Evolutionary conservation across 2,888 invertebrate genomes (phyloP), one percentile per base, ranked within the genome.

Genomic region (Cheilosia vernalis): DNA sequence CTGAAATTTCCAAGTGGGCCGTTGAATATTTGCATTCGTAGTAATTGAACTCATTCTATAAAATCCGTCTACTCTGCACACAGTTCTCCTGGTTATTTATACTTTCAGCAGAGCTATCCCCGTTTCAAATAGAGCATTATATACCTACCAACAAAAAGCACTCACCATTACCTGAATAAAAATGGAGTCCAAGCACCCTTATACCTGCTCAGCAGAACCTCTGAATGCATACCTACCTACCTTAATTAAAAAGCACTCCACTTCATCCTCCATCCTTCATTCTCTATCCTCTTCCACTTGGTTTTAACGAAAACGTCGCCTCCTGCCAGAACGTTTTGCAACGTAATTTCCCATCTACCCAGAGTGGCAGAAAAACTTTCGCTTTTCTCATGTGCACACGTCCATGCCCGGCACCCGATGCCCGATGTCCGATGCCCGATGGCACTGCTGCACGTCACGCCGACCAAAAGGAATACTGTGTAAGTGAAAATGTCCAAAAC

Each of bases 301-400:
- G n/a, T 24, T 64, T 51, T 24, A 51, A 64, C 24, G 49, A 51
- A 64, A 64, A 51, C 64, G 37, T 64, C 64, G n/a, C 19, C 17
- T 21, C n/a, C n/a, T 44, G 27, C 21, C 30, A 47, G 30, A 4
- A 7, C 33, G 49, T 44, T 21, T 42, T 17, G 37, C 19, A 30
- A 30, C 33, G 13, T 27, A 44, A 42, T 15, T 47, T 9, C 6
- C 21, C 49, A 3, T 47, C 6, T 33, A 51, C 51, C 64, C 5
- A 5, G 21, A 51, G 51, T n/a, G 24, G 33, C 9, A 10, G 51
- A n/a, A 40, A 13, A 21, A 51, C 37, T 64, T 64, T 64, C 51
- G 51, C 37, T 64, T 64, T 64, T 19, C 44, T 30, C 30, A 27
- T 63, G 17, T 13, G 37, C 37, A 37, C 61, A 44, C 17, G 44